A percentile compares a stretch with the other conserved stretches of the same genome.
phyloP scores from a whole-genome alignment of 2,888 invertebrate species.

The Heliconius cydno region DNA sequence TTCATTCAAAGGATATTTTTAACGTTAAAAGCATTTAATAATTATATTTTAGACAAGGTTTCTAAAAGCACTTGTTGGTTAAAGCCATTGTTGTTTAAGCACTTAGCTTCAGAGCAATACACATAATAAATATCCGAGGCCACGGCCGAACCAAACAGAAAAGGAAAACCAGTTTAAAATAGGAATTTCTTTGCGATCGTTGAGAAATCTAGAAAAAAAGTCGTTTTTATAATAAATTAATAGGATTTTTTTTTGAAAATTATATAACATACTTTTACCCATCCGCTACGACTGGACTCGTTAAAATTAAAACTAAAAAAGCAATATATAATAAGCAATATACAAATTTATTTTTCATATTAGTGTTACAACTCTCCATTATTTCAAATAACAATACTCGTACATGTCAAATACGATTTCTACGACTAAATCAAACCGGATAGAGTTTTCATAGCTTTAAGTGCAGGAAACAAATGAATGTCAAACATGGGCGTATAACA shows the following conservation, averaged over 20 bases:
- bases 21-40: slow-evolving; percentile 3
- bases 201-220: background rate
- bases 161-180: slow-evolving; percentile 41
- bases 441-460: slow-evolving; percentile 1
- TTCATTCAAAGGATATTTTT: background rate
- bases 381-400: background rate
- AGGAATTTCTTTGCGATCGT: slow-evolving; percentile 42
- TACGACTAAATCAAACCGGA: background rate
- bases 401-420: background rate
- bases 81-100: slow-evolving; percentile 9
- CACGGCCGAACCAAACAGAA: slow-evolving; percentile 44
- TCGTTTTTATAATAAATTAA: too few relatives aligned
- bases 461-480: slow-evolving; percentile 7
- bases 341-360: too few relatives aligned
- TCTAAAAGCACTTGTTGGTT: slow-evolving; percentile 10
- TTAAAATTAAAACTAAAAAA: too few relatives aligned
- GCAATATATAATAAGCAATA: too few relatives aligned
- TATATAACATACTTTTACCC: too few relatives aligned
- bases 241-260: too few relatives aligned
- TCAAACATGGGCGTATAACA: background rate
- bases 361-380: background rate
- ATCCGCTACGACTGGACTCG: too few relatives aligned
- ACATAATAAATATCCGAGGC: slow-evolving; percentile 37
- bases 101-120: slow-evolving; percentile 20
- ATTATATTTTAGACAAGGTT: background rate